Evolutionary conservation across 2,797 vertebrate genomes (phyloP).

Genomic region (Gambusia yucatana): DNA sequence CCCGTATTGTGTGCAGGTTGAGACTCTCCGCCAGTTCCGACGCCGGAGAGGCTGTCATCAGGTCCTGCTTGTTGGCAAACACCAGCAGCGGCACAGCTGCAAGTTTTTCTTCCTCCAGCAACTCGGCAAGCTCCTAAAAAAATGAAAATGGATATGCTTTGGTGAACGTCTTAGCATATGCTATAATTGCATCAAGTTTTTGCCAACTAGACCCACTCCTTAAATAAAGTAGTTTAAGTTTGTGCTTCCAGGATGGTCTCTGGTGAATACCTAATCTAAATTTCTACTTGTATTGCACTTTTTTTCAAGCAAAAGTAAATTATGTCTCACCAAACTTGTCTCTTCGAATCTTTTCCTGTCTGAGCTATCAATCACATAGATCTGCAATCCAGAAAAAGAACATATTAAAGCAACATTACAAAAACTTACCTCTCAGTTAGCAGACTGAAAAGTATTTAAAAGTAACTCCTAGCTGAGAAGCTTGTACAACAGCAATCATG

Average conservation of each 20-base stretch:
- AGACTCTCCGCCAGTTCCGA: conserved; percentile 80
- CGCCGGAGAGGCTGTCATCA: conserved; percentile 75
- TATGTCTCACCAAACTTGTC: conserved; percentile 80
- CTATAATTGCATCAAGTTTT: background rate
- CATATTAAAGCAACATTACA: background rate
- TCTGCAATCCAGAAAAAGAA: conserved; percentile 68
- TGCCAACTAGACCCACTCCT: background rate
- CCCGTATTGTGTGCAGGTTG: conserved; percentile 77
- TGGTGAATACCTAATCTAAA: background rate
- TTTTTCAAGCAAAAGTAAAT: conserved; percentile 1
- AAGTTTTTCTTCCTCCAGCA: conserved; percentile 79
- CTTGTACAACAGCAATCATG: background rate
- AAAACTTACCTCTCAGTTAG: background rate
- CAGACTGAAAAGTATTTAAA: too few species aligned
- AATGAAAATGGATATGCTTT: background rate
- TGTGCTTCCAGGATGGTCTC: background rate
- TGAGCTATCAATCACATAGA: conserved; percentile 89
- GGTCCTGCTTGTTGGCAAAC: conserved; percentile 84
- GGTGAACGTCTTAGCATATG: background rate
- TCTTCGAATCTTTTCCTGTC: conserved; percentile 88
- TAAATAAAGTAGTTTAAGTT: background rate
- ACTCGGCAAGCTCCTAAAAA: conserved; percentile 76
- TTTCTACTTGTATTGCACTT: background rate
- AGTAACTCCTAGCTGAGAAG: background rate
- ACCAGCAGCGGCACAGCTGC: conserved; percentile 78